A percentile compares a stretch with the other conserved stretches of the same genome.
Evolutionary conservation across 2,797 vertebrate species (phyloP).

Genomic region (Pagetopsis macropterus): DNA sequence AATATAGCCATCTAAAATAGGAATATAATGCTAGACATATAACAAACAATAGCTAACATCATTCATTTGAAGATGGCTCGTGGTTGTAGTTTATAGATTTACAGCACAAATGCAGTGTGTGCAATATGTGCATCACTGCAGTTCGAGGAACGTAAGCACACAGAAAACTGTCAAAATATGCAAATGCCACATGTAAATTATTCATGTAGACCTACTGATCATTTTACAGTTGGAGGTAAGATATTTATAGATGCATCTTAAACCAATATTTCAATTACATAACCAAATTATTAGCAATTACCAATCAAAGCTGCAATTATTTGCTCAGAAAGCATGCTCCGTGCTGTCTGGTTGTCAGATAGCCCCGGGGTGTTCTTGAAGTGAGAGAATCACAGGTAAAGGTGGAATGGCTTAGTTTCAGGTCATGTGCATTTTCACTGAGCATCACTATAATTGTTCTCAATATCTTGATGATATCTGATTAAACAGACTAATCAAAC

Average conservation of each 20-base stretch:
- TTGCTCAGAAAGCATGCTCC: background rate
- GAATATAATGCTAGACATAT: background rate
- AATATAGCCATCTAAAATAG: background rate
- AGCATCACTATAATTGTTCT: conserved; percentile 4
- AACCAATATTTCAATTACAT: conserved; percentile 9
- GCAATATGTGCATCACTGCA: conserved; percentile 29
- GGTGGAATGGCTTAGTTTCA: conserved; percentile 22
- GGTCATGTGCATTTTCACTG: conserved; percentile 25
- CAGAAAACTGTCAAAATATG: conserved; percentile 24
- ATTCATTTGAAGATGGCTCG: conserved; percentile 11
- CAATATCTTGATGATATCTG: conserved; percentile 6
- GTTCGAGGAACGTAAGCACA: conserved; percentile 2
- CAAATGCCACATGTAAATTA: conserved; percentile 36
- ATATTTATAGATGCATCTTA: conserved; percentile 22
- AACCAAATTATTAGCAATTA: conserved; percentile 31
- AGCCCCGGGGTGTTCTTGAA: conserved; percentile 27
- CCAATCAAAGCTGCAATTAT: conserved; percentile 17
- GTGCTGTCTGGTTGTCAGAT: conserved; percentile 23
- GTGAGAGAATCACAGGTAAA: conserved; percentile 24
- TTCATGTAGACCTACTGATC: conserved; percentile 26
- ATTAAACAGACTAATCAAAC: conserved; percentile 1
- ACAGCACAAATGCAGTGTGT: conserved; percentile 24
- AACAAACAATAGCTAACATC: conserved; percentile 8
- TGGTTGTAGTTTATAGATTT: conserved; percentile 33
- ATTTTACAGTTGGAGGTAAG: conserved; percentile 25